Base-by-base conservation (phyloP, 2,888 invertebrate species). In the Elegia similella region DNA sequence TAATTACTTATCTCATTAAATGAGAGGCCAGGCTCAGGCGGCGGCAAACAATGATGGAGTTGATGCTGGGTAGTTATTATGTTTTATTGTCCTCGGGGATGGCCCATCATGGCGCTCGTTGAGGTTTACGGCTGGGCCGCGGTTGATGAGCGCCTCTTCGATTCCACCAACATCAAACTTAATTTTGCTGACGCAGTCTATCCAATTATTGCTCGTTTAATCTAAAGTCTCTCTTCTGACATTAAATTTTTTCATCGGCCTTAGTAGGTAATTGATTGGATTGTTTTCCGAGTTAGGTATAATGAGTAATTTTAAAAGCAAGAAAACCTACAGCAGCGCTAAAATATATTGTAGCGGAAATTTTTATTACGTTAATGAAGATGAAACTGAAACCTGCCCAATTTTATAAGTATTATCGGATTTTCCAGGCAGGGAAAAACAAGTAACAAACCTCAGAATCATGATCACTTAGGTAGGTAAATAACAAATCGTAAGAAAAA, bases 131-230 rank as follows among this genome's bases (percentile, higher is more conserved):
- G 16, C 38, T 38, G 15, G 12, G 13, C 10, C 47, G 15, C 50
- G 16, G 16, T 34, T 34, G 13, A 17, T 13, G 29, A 30, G 16
- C 30, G n/a, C 23, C 17, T n/a, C 17, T 44, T 54, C 29, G 43
- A 32, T 32, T 54, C 43, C 38, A 43, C 16, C 30, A 43, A 44
- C 53, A 54, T 54, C 44, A 30, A 53, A 52, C 52, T 42, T 42
- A 23, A 44, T 32, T 54, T 54, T 16, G 16, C 16, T 32, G 42
- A 42, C 42, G 23, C 23, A 3, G 7, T 16, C 38, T 52, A 38
- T 38, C 15, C 38, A 52, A 10, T 52, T 52, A 52, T 38, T 8
- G 10, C 34, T 38, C 17, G 38, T 52, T 52, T 38, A 23, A 17
- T 10, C 16, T 16, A 12, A 8, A 1, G 13, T 10, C 29, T 29